Evolutionary conservation across 2,888 invertebrate species (phyloP).

Genomic region (Odontomyia ornata): DNA sequence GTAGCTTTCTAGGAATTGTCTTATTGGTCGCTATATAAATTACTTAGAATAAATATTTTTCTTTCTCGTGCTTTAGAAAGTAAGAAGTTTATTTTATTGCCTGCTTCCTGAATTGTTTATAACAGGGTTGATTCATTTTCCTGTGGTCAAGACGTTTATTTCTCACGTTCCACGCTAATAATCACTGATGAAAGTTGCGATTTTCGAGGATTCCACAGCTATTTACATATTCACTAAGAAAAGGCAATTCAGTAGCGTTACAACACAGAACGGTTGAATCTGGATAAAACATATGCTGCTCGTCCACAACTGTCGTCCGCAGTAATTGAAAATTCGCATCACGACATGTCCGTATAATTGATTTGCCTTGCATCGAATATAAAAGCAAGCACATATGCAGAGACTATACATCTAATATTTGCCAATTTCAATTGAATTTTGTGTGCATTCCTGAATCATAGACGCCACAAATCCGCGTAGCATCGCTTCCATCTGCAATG

Average conservation of each 20-base stretch:
- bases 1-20: no score
- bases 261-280: neutral
- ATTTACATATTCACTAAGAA: neutral
- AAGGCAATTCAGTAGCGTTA: neutral
- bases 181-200: neutral
- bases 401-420: constrained; percentile 9
- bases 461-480: constrained; percentile 35
- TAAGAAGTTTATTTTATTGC: no score
- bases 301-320: neutral
- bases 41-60: no score
- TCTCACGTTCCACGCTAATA: neutral
- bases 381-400: neutral
- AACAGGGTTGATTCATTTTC: no score
- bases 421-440: constrained; percentile 34
- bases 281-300: neutral
- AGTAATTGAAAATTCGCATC: constrained; percentile 29
- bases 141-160: neutral
- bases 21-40: no score
- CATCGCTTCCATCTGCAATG: constrained; percentile 32
- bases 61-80: no score
- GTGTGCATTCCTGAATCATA: constrained; percentile 14
- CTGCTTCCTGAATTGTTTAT: no score
- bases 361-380: neutral
- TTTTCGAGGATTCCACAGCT: neutral
- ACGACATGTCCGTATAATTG: constrained; percentile 21